Evolutionary conservation across 2,888 invertebrate species (phyloP).

Genomic region (Limnephilus rhombicus): DNA sequence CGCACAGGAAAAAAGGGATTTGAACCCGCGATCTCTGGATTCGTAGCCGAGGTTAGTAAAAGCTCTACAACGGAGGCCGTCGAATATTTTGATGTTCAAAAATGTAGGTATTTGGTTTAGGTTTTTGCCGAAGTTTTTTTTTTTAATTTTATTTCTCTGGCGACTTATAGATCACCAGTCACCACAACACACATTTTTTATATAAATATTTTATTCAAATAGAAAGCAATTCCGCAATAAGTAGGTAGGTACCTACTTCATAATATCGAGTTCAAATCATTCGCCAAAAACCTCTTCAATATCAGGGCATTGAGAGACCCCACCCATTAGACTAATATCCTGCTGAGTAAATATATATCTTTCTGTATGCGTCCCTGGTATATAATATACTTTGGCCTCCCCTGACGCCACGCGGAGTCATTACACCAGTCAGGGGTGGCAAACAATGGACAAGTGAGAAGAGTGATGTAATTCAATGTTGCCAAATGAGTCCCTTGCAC

Average conservation of each 20-base stretch:
- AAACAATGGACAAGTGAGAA: conserved; percentile 41
- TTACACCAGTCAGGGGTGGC: conserved; percentile 38
- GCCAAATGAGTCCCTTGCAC: conserved; percentile 33
- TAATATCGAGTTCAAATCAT: not conserved
- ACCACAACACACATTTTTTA: not conserved
- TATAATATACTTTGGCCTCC: not conserved
- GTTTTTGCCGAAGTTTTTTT: no score
- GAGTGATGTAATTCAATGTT: conserved; percentile 49
- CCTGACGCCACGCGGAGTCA: not conserved
- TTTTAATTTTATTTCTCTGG: no score
- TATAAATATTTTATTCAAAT: not conserved
- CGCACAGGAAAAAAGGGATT: no score
- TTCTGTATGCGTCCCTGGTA: not conserved
- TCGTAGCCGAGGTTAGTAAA: no score
- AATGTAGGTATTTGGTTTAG: no score
- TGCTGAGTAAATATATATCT: not conserved
- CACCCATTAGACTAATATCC: not conserved
- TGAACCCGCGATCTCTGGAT: no score
- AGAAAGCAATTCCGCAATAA: not conserved
- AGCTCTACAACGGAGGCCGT: no score
- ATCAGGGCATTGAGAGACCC: not conserved
- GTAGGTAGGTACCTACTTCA: no score
- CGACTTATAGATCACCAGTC: no score
- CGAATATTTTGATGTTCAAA: no score
- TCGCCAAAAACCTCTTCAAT: not conserved